Evolutionary conservation across 37 sponge, comb jelly and placozoan species (phyloP).

Genomic region (Corticium candelabrum): DNA sequence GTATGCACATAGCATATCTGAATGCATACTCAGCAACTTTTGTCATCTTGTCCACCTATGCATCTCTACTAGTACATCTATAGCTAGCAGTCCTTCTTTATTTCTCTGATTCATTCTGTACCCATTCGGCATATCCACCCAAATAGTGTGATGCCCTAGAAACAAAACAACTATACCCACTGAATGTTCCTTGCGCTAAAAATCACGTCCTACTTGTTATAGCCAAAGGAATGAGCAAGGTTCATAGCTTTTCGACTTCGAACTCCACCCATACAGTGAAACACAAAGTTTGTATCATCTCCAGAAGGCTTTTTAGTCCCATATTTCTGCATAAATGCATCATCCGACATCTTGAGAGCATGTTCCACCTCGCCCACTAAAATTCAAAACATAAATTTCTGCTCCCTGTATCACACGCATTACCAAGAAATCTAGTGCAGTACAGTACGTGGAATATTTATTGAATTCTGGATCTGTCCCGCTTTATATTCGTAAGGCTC

Average conservation of each 20-base stretch:
- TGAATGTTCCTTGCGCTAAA: not conserved
- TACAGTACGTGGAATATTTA: slow-evolving; percentile 71
- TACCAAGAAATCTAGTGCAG: too few species aligned
- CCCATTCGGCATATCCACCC: slow-evolving; percentile 50
- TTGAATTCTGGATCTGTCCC: slow-evolving; percentile 44
- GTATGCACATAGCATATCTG: too few species aligned
- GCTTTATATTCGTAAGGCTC: slow-evolving; percentile 48
- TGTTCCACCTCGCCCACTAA: slow-evolving; percentile 61
- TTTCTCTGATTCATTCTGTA: slow-evolving; percentile 1
- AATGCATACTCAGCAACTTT: too few species aligned
- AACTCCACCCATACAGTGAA: slow-evolving; percentile 60
- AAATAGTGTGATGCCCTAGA: slow-evolving; percentile 48
- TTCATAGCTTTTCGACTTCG: slow-evolving; percentile 56
- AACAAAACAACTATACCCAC: not conserved
- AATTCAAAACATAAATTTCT: not conserved
- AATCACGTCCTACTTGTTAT: slow-evolving; percentile 37
- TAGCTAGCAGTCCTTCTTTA: not conserved
- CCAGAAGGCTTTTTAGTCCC: slow-evolving; percentile 31
- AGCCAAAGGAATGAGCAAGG: slow-evolving; percentile 54
- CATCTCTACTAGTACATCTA: too few species aligned
- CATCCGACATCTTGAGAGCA: slow-evolving; percentile 35
- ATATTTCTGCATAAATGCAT: slow-evolving; percentile 40
- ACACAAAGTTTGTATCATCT: slow-evolving; percentile 38
- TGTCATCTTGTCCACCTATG: too few species aligned
- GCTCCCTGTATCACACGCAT: too few species aligned